phyloP scores from a whole-genome alignment of 2,113 vertebrate species.

The Eurystomus gularis region DNA sequence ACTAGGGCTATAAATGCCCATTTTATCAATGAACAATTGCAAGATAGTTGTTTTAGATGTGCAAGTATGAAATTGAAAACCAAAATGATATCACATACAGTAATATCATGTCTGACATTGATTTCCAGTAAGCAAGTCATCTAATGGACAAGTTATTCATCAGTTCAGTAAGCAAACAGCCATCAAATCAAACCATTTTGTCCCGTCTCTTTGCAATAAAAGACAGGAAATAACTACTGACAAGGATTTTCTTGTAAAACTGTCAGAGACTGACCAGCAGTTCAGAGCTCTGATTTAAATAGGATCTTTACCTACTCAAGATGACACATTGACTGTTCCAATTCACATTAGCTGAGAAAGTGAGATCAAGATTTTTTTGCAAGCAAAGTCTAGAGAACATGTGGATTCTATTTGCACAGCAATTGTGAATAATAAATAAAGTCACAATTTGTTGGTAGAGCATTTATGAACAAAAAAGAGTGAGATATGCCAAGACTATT shows the following conservation, averaged over 20 bases:
- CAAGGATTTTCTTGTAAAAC: constrained; percentile 30
- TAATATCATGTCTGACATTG: not conserved
- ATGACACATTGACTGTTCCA: not conserved
- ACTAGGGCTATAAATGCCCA: not conserved
- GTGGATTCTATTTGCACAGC: constrained; percentile 27
- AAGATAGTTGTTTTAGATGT: not conserved
- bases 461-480: not conserved
- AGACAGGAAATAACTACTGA: constrained; percentile 14
- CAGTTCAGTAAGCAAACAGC: not conserved
- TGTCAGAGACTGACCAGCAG: not conserved
- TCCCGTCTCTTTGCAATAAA: not conserved
- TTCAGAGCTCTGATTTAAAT: not conserved
- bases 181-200: not conserved
- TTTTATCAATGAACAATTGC: not conserved
- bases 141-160: not conserved
- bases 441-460: constrained; percentile 29
- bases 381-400: not conserved
- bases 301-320: not conserved
- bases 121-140: not conserved
- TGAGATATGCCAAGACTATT: constrained; percentile 15
- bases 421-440: constrained; percentile 40
- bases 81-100: not conserved
- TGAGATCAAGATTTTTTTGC: not conserved
- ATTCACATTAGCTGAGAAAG: not conserved
- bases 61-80: not conserved